Evolutionary conservation across 2,888 invertebrate genomes (phyloP).

Genomic region (Drosophila niveifrons): DNA sequence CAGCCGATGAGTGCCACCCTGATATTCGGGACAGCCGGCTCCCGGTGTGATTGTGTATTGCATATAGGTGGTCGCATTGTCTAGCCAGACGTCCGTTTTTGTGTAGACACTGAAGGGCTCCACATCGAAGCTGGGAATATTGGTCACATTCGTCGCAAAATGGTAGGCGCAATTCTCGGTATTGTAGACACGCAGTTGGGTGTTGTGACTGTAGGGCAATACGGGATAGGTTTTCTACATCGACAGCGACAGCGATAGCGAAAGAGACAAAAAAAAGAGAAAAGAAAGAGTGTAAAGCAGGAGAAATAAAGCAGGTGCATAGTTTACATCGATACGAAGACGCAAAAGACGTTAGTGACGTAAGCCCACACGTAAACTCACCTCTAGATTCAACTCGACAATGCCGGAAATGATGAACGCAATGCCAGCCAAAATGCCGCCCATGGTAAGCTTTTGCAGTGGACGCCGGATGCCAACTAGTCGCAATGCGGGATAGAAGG

Average conservation of each 20-base stretch:
- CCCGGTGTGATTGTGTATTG: slow-evolving; percentile 32
- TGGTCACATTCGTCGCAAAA: slow-evolving; percentile 65
- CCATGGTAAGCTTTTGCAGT: slow-evolving; percentile 93
- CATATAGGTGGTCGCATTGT: slow-evolving; percentile 38
- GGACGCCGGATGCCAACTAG: slow-evolving; percentile 90
- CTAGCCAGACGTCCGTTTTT: slow-evolving; percentile 64
- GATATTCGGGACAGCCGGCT: slow-evolving; percentile 40
- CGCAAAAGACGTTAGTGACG: neutral
- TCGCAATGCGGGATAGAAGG: slow-evolving; percentile 92
- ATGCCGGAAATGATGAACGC: slow-evolving; percentile 95
- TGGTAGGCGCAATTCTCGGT: slow-evolving; percentile 86
- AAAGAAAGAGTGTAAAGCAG: slow-evolving; percentile 29
- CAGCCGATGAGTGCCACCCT: neutral
- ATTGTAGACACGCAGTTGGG: slow-evolving; percentile 91
- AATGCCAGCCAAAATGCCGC: slow-evolving; percentile 93
- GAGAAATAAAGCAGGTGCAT: slow-evolving; percentile 40
- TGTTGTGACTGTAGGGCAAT: slow-evolving; percentile 87
- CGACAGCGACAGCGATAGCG: slow-evolving; percentile 2
- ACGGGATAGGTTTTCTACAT: slow-evolving; percentile 88
- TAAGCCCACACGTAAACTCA: slow-evolving; percentile 83
- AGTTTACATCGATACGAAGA: slow-evolving; percentile 1
- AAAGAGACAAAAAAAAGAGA: slow-evolving; percentile 29
- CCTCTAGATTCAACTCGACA: slow-evolving; percentile 92
- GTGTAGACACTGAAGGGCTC: slow-evolving; percentile 57
- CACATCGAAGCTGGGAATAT: slow-evolving; percentile 54